phyloP scores from a whole-genome alignment of 2,888 invertebrate species.

The Parochlus steinenii region DNA sequence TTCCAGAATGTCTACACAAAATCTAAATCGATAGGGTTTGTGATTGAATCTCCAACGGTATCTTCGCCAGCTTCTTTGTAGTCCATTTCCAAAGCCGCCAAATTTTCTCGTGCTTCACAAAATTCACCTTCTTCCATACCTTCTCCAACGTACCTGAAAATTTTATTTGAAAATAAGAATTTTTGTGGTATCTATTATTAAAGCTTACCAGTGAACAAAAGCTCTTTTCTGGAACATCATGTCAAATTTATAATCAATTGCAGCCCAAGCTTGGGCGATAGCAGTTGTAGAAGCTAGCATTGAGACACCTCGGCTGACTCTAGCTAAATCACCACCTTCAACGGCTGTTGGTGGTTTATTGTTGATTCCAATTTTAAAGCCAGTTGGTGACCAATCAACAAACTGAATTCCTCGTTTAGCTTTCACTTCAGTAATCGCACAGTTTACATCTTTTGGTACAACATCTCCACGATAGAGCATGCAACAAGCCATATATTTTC shows the following conservation, averaged over 20 bases:
- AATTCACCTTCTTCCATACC: conserved; percentile 31
- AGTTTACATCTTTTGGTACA: conserved; percentile 76
- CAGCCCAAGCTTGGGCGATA: conserved; percentile 76
- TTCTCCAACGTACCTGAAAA: conserved; percentile 25
- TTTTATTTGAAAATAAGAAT: no score
- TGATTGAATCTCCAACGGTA: no score
- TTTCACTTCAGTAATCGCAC: conserved; percentile 63
- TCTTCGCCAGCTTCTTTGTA: conserved; percentile 25
- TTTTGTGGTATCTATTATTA: no score
- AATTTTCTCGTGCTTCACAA: conserved; percentile 27
- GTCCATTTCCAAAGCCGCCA: conserved; percentile 23
- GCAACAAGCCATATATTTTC: conserved; percentile 83
- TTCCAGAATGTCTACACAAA: no score
- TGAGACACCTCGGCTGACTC: conserved; percentile 67
- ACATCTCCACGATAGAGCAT: conserved; percentile 80
- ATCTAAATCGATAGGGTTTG: no score
- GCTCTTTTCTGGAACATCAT: conserved; percentile 86
- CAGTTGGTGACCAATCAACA: conserved; percentile 84
- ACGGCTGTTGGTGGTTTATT: conserved; percentile 60
- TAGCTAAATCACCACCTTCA: conserved; percentile 54
- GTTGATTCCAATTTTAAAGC: conserved; percentile 67
- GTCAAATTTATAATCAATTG: conserved; percentile 86
- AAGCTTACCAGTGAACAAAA: conserved; percentile 96
- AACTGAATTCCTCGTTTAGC: conserved; percentile 63
- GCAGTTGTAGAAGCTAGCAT: conserved; percentile 81